Conservation (phyloP, 2,888 invertebrate genomes). For the Gandaritis pyraliata region DNA sequence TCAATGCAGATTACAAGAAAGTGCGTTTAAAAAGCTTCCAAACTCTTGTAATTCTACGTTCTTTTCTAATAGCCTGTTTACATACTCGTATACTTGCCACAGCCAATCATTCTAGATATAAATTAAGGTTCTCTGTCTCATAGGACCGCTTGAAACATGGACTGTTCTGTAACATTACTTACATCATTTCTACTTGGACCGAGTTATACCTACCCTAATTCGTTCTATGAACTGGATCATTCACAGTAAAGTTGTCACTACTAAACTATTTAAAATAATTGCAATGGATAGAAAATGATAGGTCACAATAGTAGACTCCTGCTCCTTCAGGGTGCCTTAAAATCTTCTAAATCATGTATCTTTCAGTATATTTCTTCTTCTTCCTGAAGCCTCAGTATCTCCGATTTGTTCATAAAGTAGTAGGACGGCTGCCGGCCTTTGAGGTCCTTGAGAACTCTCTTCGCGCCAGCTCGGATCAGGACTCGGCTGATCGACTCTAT, state of each 20-base stretch:
- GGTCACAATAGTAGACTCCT: too few relatives aligned
- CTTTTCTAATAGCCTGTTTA: constrained; percentile 41
- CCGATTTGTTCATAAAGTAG: constrained; percentile 96
- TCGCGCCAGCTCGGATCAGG: constrained; percentile 92
- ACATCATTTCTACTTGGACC: neutral
- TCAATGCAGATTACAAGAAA: constrained; percentile 50
- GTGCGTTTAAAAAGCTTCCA: constrained; percentile 62
- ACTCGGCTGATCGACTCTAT: constrained; percentile 92
- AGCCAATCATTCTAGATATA: constrained; percentile 39
- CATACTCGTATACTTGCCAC: constrained; percentile 40
- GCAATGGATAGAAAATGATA: too few relatives aligned
- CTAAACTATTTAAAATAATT: too few relatives aligned
- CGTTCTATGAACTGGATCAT: neutral
- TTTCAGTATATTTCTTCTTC: constrained; percentile 88
- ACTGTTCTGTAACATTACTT: neutral
- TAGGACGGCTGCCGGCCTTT: constrained; percentile 95
- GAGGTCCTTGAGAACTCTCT: constrained; percentile 92
- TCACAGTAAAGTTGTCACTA: too few relatives aligned
- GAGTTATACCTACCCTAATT: neutral
- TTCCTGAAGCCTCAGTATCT: constrained; percentile 92
- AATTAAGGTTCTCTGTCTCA: neutral
- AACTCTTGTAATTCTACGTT: constrained; percentile 25
- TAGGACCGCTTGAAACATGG: neutral
- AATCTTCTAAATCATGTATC: neutral
- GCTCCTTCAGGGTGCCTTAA: neutral